Evolutionary conservation across 2,797 vertebrate species (phyloP), one percentile per base, ranked within the genome.

Genomic region (Crenuchus spilurus): DNA sequence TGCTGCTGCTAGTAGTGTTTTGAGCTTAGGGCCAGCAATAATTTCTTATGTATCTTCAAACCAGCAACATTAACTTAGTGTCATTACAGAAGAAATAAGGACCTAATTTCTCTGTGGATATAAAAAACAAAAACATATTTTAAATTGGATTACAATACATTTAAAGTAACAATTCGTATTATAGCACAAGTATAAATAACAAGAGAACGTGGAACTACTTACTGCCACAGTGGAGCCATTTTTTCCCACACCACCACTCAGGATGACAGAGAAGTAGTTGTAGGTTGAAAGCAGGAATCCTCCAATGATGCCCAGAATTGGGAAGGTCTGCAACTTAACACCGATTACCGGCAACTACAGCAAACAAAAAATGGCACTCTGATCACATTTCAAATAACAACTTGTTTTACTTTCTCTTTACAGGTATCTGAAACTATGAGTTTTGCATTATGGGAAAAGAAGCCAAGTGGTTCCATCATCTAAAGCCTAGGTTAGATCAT

Each of bases 171-270:
- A 48, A 3, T 0, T 28, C 30, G 30, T 63, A 30, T 1, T 0
- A 28, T 8, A 35, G 6, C 6, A 5, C n/a, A 10, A 1, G 2
- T 35, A 33, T 10, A 30, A 44, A 28, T n/a, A 22, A 49, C 8
- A 20, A 26, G 13, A 31, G 22, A 46, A 54, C 9, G 4, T 9
- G 37, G n/a, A 4, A 13, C 2, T 46, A 86, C 96, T 96, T 94
- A 99, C 97, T 78, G 98, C 98, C 72, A 98, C 95, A 0, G 98
- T 99, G 49, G 98, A 99, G 86, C 97, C 97, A 20, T 99, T 99
- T 87, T 99, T 99, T 72, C 98, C 98, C 42, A 98, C 94, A 1
- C 98, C 98, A 51, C 98, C 97, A 26, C 94, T 95, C 80, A 99
- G 85, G 82, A 99, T 99, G 86, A 97, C 93, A 39, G 93, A 84